Conservation (phyloP, 2,797 vertebrate genomes). For the Scolopax rusticola region DNA sequence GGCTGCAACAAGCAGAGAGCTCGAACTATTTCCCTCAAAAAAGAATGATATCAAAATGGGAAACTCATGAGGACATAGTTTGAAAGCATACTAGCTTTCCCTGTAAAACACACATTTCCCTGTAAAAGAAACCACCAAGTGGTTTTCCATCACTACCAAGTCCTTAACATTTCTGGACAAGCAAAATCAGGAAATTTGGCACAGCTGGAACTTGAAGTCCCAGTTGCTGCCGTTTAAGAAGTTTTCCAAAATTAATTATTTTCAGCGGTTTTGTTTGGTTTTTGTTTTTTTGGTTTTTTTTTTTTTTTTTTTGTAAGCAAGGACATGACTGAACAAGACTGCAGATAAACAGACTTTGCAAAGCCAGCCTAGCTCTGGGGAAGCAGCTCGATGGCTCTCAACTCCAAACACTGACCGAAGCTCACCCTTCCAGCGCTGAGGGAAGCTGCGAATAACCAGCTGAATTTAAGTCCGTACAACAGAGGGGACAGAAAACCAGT, state of each 20-base stretch:
- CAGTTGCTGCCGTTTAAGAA: not conserved
- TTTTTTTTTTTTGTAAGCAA: not conserved
- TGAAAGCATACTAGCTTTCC: not conserved
- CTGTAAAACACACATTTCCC: not conserved
- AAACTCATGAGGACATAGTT: not conserved
- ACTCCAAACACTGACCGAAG: fast-evolving
- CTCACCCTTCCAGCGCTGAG: not conserved
- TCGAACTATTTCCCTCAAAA: not conserved
- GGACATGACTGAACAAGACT: fast-evolving
- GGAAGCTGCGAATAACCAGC: fast-evolving
- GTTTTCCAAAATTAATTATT: not conserved
- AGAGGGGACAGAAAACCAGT: fast-evolving
- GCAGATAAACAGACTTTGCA: fast-evolving
- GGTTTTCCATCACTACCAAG: not conserved
- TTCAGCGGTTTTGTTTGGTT: not conserved
- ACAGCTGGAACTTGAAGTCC: not conserved
- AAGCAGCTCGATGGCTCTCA: not conserved
- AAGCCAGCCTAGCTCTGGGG: not conserved
- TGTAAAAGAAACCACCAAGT: not conserved
- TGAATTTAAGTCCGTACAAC: not conserved
- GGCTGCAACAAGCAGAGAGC: fast-evolving
- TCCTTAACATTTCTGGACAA: not conserved
- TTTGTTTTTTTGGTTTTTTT: too few species aligned
- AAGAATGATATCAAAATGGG: not conserved
- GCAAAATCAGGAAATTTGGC: not conserved